Conservation (phyloP, 2,113 vertebrate species). For the Budorcas taxicolor region DNA sequence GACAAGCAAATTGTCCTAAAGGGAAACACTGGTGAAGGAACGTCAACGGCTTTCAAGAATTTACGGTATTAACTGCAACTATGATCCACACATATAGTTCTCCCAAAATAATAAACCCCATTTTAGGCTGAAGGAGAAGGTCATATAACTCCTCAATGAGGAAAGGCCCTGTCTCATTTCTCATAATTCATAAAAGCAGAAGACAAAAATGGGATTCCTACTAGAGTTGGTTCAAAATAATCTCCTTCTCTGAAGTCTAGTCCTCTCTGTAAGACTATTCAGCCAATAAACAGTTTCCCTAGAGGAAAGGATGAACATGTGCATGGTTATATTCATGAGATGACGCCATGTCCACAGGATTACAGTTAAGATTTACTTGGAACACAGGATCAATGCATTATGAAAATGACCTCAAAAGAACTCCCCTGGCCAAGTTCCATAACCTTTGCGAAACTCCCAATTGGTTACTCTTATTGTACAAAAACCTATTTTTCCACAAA, state of each 20-base stretch:
- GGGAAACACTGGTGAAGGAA: background rate
- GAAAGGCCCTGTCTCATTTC: background rate
- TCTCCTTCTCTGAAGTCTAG: background rate
- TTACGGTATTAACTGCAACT: background rate
- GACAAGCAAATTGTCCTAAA: background rate
- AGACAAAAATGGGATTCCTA: background rate
- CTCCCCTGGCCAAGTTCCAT: conserved; percentile 1
- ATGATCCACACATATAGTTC: background rate
- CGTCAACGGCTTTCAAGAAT: background rate
- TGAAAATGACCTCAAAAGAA: conserved; percentile 51
- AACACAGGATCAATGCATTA: conserved; percentile 41
- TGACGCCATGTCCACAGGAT: background rate
- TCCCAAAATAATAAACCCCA: background rate
- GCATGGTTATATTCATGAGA: conserved; percentile 23
- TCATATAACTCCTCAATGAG: background rate
- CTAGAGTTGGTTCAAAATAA: background rate
- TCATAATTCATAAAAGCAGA: background rate
- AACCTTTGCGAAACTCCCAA: background rate
- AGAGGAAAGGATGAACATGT: background rate
- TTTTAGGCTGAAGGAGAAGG: background rate
- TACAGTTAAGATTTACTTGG: background rate
- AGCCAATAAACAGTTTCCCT: background rate
- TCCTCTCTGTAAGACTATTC: background rate
- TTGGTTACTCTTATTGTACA: background rate
- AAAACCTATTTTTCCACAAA: conserved; percentile 56